Evolutionary conservation across 1,140 invertebrate species (phyloP).

Genomic region (Cyrtorhinus lividipennis): DNA sequence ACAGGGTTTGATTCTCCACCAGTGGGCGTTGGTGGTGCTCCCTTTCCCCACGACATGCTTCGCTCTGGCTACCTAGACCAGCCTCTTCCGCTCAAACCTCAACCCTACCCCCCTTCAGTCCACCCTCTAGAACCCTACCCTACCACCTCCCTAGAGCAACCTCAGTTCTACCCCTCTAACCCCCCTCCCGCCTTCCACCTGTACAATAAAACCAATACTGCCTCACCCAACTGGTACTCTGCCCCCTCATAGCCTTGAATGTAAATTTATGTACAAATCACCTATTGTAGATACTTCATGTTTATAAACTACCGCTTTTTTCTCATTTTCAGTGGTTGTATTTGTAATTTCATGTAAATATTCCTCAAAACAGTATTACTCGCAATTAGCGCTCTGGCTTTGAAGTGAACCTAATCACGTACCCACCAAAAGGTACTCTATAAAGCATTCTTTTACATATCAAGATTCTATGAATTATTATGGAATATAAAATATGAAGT

Average conservation of each 20-base stretch:
- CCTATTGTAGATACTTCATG: not conserved
- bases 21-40: conserved; percentile 20
- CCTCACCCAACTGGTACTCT: conserved; percentile 56
- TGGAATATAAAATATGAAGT: not conserved
- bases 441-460: conserved; percentile 10
- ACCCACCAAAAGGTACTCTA: conserved; percentile 17
- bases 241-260: conserved; percentile 48
- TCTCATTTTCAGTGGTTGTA: not conserved
- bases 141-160: conserved; percentile 48
- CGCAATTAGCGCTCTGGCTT: not conserved
- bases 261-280: conserved; percentile 2
- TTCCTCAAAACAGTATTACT: conserved; percentile 4
- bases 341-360: conserved; percentile 15
- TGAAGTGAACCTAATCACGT: conserved; percentile 9
- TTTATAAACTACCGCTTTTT: conserved; percentile 4
- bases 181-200: conserved; percentile 69
- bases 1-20: conserved; percentile 26
- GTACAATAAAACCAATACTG: conserved; percentile 59
- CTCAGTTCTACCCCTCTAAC: conserved; percentile 58
- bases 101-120: conserved; percentile 46
- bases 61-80: conserved; percentile 42
- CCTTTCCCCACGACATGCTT: conserved; percentile 33
- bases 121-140: conserved; percentile 41
- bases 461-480: not conserved
- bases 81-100: conserved; percentile 74